Percentiles rank a stretch among this genome's conserved stretches.
Evolutionary conservation across 1,140 invertebrate species (phyloP).

Genomic region (Panulirus ornatus): DNA sequence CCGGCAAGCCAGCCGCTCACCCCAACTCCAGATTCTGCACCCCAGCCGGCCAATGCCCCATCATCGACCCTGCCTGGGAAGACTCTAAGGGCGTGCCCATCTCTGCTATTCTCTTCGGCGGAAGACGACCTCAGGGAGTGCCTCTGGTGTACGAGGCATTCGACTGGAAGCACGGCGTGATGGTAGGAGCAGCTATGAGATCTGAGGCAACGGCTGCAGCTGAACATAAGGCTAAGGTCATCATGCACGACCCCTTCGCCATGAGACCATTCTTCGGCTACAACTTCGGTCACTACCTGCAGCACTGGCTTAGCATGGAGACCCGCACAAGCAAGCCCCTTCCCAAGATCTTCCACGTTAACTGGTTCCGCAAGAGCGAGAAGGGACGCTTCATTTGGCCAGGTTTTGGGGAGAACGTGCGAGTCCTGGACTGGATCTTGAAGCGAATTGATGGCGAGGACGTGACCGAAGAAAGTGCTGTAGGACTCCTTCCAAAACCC

Average conservation of each 20-base stretch:
- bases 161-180: slow-evolving; percentile 97
- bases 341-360: slow-evolving; percentile 98
- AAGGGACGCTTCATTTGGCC: slow-evolving; percentile 96
- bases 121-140: slow-evolving; percentile 93
- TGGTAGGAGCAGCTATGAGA: slow-evolving; percentile 95
- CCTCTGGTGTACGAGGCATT: slow-evolving; percentile 95
- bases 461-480: slow-evolving; percentile 83
- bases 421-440: slow-evolving; percentile 97
- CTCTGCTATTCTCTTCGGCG: slow-evolving; percentile 97
- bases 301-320: slow-evolving; percentile 95
- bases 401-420: slow-evolving; percentile 97
- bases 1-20: slow-evolving; percentile 89
- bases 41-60: slow-evolving; percentile 95
- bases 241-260: slow-evolving; percentile 99
- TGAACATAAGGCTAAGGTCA: slow-evolving; percentile 89
- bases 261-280: slow-evolving; percentile 99
- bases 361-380: slow-evolving; percentile 95
- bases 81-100: slow-evolving; percentile 94
- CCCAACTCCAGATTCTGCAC: slow-evolving; percentile 97
- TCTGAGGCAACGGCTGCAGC: slow-evolving; percentile 99
- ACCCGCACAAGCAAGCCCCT: slow-evolving; percentile 81
- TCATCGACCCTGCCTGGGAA: slow-evolving; percentile 88
- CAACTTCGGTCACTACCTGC: slow-evolving; percentile 97
- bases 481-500: slow-evolving; percentile 85
- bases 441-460: slow-evolving; percentile 86